Percentiles rank a stretch among this genome's conserved stretches.
These are phyloP conservation scores for Solenopsis fugax DNA, from an alignment of 1,140 invertebrate species.

Conservation along the genomic window DNA sequence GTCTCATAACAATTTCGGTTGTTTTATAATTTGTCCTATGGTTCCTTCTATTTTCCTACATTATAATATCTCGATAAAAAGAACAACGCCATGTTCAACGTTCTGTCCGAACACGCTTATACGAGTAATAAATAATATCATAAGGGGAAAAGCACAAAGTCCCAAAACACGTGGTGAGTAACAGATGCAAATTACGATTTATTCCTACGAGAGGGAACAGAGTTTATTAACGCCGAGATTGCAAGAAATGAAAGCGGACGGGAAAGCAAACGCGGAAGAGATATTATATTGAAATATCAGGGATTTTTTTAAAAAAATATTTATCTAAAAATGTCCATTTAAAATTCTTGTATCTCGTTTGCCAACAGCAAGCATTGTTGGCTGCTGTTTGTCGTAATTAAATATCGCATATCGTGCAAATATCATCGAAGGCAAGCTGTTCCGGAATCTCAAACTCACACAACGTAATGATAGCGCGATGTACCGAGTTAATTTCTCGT, in stretches of 20 bases:
- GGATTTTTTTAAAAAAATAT: not conserved
- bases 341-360: not conserved
- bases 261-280: not conserved
- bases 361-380: not conserved
- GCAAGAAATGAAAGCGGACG: not conserved
- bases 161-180: not conserved
- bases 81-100: too few relatives aligned
- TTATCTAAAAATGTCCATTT: conserved; percentile 9
- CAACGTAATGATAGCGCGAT: not conserved
- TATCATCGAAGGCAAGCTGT: not conserved
- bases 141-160: not conserved
- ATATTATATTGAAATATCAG: conserved; percentile 8
- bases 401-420: conserved; percentile 18
- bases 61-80: too few relatives aligned
- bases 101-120: not conserved
- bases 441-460: not conserved
- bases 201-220: not conserved
- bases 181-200: conserved; percentile 41
- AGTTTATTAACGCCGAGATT: conserved; percentile 10
- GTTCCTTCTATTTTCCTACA: too few relatives aligned
- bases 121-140: conserved; percentile 22
- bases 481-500: conserved; percentile 23
- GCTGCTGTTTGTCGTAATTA: not conserved
- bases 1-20: too few relatives aligned
- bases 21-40: too few relatives aligned